phyloP scores from a whole-genome alignment of 2,888 invertebrate genomes.

The Elysia crispata region DNA sequence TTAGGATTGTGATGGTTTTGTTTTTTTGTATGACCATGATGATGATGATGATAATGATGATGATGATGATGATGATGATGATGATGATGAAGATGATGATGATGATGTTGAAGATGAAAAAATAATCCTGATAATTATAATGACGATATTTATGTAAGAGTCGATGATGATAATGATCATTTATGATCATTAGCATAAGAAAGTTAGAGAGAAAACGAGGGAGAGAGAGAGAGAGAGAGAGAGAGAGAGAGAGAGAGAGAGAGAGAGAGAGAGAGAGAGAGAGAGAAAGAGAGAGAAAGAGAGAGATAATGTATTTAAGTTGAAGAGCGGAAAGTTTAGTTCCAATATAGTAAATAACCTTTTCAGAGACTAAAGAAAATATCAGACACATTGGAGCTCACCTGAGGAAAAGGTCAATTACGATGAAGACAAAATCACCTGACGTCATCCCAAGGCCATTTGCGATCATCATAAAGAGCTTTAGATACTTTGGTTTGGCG shows the following conservation, averaged over 20 bases:
- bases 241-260: conserved; percentile 62
- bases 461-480: conserved; percentile 2
- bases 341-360: too few relatives aligned
- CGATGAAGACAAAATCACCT: background rate
- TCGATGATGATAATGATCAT: too few relatives aligned
- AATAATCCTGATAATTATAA: conserved; percentile 5
- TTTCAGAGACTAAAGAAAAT: too few relatives aligned
- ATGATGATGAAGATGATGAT: background rate
- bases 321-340: too few relatives aligned
- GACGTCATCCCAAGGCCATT: background rate
- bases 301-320: background rate
- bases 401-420: background rate
- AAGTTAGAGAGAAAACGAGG: conserved; percentile 59
- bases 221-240: conserved; percentile 58
- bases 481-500: conserved; percentile 18
- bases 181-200: too few relatives aligned
- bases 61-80: background rate
- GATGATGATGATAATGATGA: background rate
- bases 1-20: too few relatives aligned
- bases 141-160: conserved; percentile 35
- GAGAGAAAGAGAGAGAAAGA: background rate
- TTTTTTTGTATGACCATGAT: background rate
- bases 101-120: background rate
- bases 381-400: background rate
- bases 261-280: conserved; percentile 5